A percentile compares a stretch with the other conserved stretches of the same genome.
These are phyloP conservation scores for Petrocephalus microphthalmus DNA, from an alignment of 2,113 vertebrate species.

Conservation along the genomic window DNA sequence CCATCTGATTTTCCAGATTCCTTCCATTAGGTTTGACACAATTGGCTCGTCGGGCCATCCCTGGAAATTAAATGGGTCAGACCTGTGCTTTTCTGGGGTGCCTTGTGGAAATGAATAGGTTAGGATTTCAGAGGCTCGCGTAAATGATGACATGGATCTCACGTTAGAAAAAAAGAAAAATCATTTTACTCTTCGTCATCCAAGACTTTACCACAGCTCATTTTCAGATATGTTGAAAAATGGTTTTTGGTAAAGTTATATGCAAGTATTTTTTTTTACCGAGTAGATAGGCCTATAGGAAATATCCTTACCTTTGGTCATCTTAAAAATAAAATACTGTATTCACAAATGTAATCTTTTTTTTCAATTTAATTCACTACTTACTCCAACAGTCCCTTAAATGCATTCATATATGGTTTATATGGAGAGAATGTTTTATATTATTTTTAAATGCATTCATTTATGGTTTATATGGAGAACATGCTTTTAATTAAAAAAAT, in stretches of 20 bases:
- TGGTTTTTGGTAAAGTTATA: background rate
- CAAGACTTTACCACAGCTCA: background rate
- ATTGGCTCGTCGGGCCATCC: constrained; percentile 10
- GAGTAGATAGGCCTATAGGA: background rate
- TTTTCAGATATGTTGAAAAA: background rate
- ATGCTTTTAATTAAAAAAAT: background rate
- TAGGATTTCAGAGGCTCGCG: background rate
- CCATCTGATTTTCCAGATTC: constrained; percentile 12
- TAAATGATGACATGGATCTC: background rate
- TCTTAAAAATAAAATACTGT: background rate
- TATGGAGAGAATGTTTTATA: background rate
- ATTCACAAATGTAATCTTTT: no score
- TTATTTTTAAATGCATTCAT: no score
- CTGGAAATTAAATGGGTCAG: constrained; percentile 15
- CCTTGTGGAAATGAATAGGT: background rate
- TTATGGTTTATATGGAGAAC: no score
- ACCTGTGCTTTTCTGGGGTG: background rate
- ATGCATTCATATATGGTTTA: background rate
- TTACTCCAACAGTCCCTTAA: background rate
- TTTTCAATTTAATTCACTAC: background rate
- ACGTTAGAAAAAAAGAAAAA: background rate
- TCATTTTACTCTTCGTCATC: background rate
- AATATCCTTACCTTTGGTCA: background rate
- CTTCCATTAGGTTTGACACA: constrained; percentile 27
- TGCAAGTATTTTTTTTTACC: constrained; percentile 6